Percentiles rank a stretch among this genome's conserved stretches.
phyloP scores from a whole-genome alignment of 2,888 invertebrate genomes.

The Lutraria lutraria region DNA sequence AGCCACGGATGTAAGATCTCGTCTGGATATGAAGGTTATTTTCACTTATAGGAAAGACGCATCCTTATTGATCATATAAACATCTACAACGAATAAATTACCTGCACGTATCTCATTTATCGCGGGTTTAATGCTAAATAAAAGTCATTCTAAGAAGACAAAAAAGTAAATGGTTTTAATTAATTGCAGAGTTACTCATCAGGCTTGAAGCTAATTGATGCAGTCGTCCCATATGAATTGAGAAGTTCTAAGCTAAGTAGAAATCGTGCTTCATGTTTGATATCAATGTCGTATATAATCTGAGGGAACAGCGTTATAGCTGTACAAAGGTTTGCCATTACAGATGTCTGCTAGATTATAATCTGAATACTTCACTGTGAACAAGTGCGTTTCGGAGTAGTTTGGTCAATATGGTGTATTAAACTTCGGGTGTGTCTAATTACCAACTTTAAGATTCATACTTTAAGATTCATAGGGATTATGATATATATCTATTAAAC shows the following conservation, averaged over 20 bases:
- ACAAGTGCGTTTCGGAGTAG: background rate
- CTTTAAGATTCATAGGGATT: background rate
- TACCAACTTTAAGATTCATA: background rate
- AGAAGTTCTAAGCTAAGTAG: background rate
- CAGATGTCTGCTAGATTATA: background rate
- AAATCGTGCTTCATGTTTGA: background rate
- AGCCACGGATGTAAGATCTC: too few relatives aligned
- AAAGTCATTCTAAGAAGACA: too few relatives aligned
- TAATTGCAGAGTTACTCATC: background rate
- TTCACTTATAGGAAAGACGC: too few relatives aligned
- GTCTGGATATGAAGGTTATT: too few relatives aligned
- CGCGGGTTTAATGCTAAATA: too few relatives aligned
- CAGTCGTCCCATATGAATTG: background rate
- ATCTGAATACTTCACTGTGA: background rate
- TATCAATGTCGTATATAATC: background rate
- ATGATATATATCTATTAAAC: too few relatives aligned
- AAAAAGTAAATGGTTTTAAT: background rate
- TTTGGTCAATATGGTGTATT: background rate
- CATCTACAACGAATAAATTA: too few relatives aligned
- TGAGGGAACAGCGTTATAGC: background rate
- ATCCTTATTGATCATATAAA: too few relatives aligned
- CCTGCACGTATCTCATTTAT: too few relatives aligned
- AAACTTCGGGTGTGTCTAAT: background rate
- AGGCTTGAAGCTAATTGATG: background rate
- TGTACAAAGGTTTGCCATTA: background rate